Percentiles rank a stretch among this genome's conserved stretches.
phyloP scores from a whole-genome alignment of 2,888 invertebrate genomes.

The Candidula unifasciata region DNA sequence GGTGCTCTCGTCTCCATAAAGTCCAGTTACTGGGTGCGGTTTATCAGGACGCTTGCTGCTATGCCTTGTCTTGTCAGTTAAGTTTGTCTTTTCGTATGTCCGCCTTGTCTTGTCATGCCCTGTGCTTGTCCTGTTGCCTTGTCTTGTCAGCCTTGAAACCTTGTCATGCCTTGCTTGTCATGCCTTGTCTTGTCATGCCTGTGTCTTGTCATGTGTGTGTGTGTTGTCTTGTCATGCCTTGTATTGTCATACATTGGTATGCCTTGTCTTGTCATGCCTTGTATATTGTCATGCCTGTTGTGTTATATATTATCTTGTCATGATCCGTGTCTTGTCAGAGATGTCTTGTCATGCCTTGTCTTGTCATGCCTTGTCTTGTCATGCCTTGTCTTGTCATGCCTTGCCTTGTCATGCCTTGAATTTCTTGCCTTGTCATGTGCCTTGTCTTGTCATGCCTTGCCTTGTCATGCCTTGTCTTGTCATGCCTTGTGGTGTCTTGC shows the following conservation, averaged over 20 bases:
- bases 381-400: slow-evolving; percentile 41
- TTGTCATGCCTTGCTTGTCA: not conserved
- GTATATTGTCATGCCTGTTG: slow-evolving; percentile 16
- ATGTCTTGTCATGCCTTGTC: slow-evolving; percentile 39
- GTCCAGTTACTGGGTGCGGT: not conserved
- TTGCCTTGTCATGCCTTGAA: slow-evolving; percentile 37
- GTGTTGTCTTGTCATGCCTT: not conserved
- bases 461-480: slow-evolving; percentile 26
- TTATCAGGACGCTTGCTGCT: not conserved
- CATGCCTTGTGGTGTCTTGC: slow-evolving; percentile 24
- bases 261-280: not conserved
- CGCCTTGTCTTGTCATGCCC: not conserved
- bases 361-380: slow-evolving; percentile 39
- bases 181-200: not conserved
- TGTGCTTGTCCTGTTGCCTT: not conserved
- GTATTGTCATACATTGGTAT: not conserved
- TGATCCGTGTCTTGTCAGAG: slow-evolving; percentile 25
- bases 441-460: slow-evolving; percentile 38
- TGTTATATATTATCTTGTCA: not conserved
- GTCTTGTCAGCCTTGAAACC: not conserved
- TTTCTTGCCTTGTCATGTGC: not conserved
- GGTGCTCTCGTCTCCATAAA: no score
- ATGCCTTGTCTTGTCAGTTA: not conserved
- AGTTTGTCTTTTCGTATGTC: no score
- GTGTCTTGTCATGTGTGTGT: not conserved